A percentile compares a stretch with the other conserved stretches of the same genome.
These are phyloP conservation scores for Hestina assimilis DNA, from an alignment of 1,140 invertebrate species.

Conservation along the genomic window DNA sequence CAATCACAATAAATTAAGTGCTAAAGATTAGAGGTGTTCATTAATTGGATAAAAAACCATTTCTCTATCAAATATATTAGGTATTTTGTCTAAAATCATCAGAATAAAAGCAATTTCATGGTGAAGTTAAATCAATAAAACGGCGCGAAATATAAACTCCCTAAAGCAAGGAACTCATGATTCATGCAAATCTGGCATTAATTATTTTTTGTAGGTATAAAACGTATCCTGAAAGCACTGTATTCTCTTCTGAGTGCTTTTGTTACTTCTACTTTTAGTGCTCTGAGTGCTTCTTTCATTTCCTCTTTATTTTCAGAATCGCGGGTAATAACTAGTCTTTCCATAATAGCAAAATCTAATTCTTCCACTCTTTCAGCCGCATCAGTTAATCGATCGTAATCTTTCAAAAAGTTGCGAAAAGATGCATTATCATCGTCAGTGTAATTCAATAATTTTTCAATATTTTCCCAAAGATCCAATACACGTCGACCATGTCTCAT, in stretches of 20 bases:
- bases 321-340: conserved; percentile 52
- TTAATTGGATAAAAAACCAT: too few species aligned
- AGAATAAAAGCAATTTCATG: too few species aligned
- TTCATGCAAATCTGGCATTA: conserved; percentile 23
- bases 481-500: conserved; percentile 56
- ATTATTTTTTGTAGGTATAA: conserved; percentile 38
- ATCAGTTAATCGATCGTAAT: conserved; percentile 56
- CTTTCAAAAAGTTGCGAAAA: conserved; percentile 41
- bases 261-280: conserved; percentile 58
- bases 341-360: conserved; percentile 66
- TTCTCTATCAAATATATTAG: too few species aligned
- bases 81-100: too few species aligned
- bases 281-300: conserved; percentile 55
- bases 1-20: background rate
- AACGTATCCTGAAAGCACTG: conserved; percentile 59
- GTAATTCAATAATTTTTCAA: conserved; percentile 53
- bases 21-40: too few species aligned
- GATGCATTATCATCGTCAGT: conserved; percentile 47
- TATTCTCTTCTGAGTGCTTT: conserved; percentile 68
- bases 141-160: conserved; percentile 44
- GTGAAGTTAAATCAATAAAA: background rate
- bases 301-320: conserved; percentile 60
- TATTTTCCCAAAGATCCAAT: conserved; percentile 67
- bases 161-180: conserved; percentile 34
- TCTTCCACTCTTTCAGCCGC: conserved; percentile 67